A percentile compares a stretch with the other conserved stretches of the same genome.
These are phyloP conservation scores for Felis catus DNA, from an alignment of 2,113 vertebrate species.

Conservation along the genomic window DNA sequence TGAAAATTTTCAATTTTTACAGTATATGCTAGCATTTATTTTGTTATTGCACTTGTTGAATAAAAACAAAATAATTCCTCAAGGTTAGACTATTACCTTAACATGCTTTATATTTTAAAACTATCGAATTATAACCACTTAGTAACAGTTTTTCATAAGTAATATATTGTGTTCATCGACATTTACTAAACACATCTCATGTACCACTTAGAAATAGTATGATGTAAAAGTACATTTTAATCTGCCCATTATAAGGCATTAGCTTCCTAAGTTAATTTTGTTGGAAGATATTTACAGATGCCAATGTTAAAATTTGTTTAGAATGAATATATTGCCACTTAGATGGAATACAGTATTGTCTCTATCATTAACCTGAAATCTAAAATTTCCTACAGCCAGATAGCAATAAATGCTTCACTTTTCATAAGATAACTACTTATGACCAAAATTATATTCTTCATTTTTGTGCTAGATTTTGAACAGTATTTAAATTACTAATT, in stretches of 20 bases:
- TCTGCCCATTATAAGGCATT: neutral
- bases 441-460: conserved; percentile 14
- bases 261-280: neutral
- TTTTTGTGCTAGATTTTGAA: neutral
- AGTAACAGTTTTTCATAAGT: neutral
- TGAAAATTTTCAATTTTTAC: neutral
- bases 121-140: neutral
- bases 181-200: conserved; percentile 20
- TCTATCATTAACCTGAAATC: neutral
- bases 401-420: neutral
- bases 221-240: neutral
- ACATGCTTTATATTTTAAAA: neutral
- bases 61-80: conserved; percentile 16
- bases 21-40: neutral
- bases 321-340: neutral
- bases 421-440: conserved; percentile 21
- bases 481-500: conserved; percentile 5
- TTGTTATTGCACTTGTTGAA: neutral
- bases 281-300: conserved; percentile 8
- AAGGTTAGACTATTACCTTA: neutral
- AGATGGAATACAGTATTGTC: neutral
- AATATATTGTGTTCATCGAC: neutral
- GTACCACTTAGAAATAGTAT: neutral
- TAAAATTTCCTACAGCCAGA: neutral
- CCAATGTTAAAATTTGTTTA: neutral